Percentiles rank a stretch among this genome's conserved stretches.
phyloP scores from a whole-genome alignment of 1,140 invertebrate genomes.

The Chelonus insularis region DNA sequence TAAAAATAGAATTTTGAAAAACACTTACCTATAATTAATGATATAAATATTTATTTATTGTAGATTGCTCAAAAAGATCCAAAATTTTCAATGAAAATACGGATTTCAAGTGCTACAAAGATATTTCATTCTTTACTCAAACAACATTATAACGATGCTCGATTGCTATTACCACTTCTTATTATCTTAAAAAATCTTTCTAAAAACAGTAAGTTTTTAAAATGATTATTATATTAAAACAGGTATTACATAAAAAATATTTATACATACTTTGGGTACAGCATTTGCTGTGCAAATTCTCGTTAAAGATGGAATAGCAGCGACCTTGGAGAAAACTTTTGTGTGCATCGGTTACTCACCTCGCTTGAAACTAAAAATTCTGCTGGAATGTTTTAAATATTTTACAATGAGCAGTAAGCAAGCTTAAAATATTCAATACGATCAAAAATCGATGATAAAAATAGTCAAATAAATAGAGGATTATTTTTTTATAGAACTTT shows the following conservation, averaged over 20 bases:
- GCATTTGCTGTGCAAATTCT: conserved; percentile 65
- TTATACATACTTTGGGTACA: conserved; percentile 50
- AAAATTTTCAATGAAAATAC: conserved; percentile 67
- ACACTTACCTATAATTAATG: too few species aligned
- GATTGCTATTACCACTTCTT: conserved; percentile 64
- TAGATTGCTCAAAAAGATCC: conserved; percentile 63
- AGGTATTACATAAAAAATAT: conserved; percentile 2
- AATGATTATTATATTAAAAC: too few species aligned
- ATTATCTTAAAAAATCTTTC: conserved; percentile 67
- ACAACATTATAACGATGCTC: conserved; percentile 65
- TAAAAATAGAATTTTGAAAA: too few species aligned
- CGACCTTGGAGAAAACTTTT: conserved; percentile 67
- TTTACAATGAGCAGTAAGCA: conserved; percentile 68
- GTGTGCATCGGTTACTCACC: conserved; percentile 66
- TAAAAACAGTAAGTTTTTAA: conserved; percentile 67
- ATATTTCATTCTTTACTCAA: conserved; percentile 66
- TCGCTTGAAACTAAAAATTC: conserved; percentile 64
- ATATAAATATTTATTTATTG: conserved; percentile 23
- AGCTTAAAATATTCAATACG: not conserved
- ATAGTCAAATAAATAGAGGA: too few species aligned
- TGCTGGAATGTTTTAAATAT: conserved; percentile 68
- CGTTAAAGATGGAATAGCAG: conserved; percentile 66
- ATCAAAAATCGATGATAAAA: not conserved
- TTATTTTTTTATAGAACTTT: conserved; percentile 61
- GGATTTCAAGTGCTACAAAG: conserved; percentile 64